phyloP scores from a whole-genome alignment of 2,888 invertebrate species.

The Xestia rhomboidea region DNA sequence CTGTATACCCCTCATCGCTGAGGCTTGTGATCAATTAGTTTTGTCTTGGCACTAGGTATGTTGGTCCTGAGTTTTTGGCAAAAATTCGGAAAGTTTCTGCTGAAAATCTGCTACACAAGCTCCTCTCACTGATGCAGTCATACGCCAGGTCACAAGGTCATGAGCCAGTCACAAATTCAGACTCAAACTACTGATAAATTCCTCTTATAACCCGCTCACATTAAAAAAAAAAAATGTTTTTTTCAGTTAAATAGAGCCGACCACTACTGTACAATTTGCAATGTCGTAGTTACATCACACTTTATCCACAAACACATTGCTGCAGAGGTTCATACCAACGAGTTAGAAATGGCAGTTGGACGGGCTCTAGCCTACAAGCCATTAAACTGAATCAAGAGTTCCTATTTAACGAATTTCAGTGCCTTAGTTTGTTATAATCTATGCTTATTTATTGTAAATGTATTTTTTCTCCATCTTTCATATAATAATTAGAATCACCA shows the following conservation, averaged over 20 bases:
- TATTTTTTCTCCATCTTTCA: background rate
- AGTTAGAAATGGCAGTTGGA: slow-evolving; percentile 70
- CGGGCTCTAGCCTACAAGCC: slow-evolving; percentile 69
- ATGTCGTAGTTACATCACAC: slow-evolving; percentile 68
- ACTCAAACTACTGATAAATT: background rate
- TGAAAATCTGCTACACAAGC: background rate
- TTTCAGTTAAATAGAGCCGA: slow-evolving; percentile 73
- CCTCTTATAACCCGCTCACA: background rate
- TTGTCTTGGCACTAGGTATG: background rate
- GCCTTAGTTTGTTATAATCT: background rate
- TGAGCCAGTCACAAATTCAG: too few relatives aligned
- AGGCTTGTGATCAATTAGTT: background rate
- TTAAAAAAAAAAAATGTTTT: background rate
- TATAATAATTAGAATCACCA: background rate
- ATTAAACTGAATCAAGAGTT: slow-evolving; percentile 12
- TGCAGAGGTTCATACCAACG: slow-evolving; percentile 69
- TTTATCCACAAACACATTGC: slow-evolving; percentile 72
- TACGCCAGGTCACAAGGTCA: background rate
- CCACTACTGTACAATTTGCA: slow-evolving; percentile 81
- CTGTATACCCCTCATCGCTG: background rate
- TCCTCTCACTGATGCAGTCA: background rate
- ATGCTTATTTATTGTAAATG: background rate
- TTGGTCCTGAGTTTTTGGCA: background rate
- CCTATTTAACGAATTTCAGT: too few relatives aligned
- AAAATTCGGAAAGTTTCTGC: background rate